A percentile compares a stretch with the other conserved stretches of the same genome.
Conservation (phyloP, 2,888 invertebrate species). For the Chironomus tentans region DNA sequence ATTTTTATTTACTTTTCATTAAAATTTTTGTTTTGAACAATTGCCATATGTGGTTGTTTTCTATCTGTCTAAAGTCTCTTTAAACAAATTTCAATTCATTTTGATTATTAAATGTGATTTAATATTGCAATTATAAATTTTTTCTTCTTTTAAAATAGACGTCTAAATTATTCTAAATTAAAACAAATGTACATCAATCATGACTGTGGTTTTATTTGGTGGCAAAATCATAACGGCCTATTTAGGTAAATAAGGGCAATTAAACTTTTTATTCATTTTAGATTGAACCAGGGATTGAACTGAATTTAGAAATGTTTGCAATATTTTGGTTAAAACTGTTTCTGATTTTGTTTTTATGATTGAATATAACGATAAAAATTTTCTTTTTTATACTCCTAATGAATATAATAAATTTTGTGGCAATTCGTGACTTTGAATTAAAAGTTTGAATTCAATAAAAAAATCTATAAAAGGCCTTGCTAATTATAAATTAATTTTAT, state of each 20-base stretch:
- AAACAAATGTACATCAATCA: slow-evolving; percentile 21
- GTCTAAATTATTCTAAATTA: background rate
- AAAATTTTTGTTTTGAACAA: background rate
- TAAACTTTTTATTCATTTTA: background rate
- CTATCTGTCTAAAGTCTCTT: background rate
- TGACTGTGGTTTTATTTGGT: background rate
- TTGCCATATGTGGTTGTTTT: background rate
- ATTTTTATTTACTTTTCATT: background rate
- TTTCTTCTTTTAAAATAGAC: background rate
- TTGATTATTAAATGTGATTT: background rate
- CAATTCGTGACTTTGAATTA: no score
- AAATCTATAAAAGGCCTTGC: no score
- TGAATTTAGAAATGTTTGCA: no score
- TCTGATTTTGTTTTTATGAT: no score
- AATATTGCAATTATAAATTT: background rate
- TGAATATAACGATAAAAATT: no score
- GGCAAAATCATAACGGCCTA: slow-evolving; percentile 14
- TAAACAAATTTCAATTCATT: background rate
- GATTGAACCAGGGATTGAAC: background rate
- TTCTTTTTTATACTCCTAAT: no score
- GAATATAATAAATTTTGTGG: no score
- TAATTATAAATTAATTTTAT: no score
- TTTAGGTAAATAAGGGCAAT: slow-evolving; percentile 21
- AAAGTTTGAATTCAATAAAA: no score
- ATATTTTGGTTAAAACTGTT: no score